Base-by-base conservation (phyloP, 2,113 vertebrate genomes). In the Platichthys stellatus region DNA sequence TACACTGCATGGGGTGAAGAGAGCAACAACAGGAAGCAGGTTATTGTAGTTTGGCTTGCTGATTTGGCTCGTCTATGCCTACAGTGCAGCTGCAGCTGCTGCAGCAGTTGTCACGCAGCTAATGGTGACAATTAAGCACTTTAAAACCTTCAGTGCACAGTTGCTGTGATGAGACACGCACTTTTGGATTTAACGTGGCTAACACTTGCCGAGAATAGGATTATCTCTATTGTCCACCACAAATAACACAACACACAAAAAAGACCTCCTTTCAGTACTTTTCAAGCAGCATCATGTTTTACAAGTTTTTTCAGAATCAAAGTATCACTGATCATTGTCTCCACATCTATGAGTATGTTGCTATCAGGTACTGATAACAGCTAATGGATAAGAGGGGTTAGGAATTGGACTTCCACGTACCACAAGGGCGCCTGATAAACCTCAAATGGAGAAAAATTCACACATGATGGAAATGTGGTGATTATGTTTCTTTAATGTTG, bases 111-210 rank as follows among this genome's bases (percentile, higher is more conserved):
- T 59, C 54, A 53, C 56, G 15, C 17, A 14, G 28, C 45, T 61
- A 28, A 57, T 40, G 40, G 8, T 31, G 54, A 40, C 54, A 67
- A 51, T 67, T 45, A 57, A 26, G 40, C 54, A 67, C 35, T 67
- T 65, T 21, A 57, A 40, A 59, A 10, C 7, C 62, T 2, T 56
- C 12, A 31, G 20, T 2, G 14, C 23, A 4, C 40, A 24, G n/a
- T 45, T 63, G n/a, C 61, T 40, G 18, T 21, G n/a, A 63, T 49
- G 62, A 65, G 45, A 65, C 40, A 65, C 15, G 18, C 14, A 47
- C 6, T 24, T 63, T 43, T 45, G 40, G 21, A 18, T 63, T 63
- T 14, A 71, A 53, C 7, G 21, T 26, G 3, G 54, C 35, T 49
- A 24, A 47, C 4, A 20, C 2, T 35, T 3, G 28, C 12, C 13